Percentiles rank a stretch among this genome's conserved stretches.
These are phyloP conservation scores for Scaptomyza reducta DNA, from an alignment of 2,888 invertebrate species.

Conservation along the genomic window DNA sequence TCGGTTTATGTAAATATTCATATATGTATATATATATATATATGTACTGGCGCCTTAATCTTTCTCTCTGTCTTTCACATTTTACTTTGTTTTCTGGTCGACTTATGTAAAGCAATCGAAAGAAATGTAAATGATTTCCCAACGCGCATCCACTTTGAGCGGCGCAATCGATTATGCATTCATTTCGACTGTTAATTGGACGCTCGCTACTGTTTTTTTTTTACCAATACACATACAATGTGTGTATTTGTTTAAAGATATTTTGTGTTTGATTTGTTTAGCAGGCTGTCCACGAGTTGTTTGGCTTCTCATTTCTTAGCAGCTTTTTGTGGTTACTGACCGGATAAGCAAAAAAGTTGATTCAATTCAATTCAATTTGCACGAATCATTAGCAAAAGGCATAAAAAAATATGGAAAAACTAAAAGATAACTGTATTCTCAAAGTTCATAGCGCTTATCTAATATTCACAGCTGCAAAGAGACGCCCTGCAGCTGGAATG, in stretches of 20 bases:
- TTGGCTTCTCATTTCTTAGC: slow-evolving; percentile 16
- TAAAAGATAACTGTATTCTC: slow-evolving; percentile 4
- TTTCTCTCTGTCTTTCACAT: slow-evolving; percentile 31
- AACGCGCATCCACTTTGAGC: slow-evolving; percentile 40
- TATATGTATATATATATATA: neutral
- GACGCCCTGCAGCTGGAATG: slow-evolving; percentile 1
- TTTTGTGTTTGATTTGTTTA: slow-evolving; percentile 24
- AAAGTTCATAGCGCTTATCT: slow-evolving; percentile 48
- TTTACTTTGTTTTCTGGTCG: slow-evolving; percentile 3
- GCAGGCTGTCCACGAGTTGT: slow-evolving; percentile 14
- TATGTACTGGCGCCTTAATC: slow-evolving; percentile 26
- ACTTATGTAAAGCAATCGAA: slow-evolving; percentile 67
- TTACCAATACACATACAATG: neutral
- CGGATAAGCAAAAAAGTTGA: slow-evolving; percentile 4
- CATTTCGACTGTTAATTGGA: slow-evolving; percentile 54
- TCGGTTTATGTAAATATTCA: slow-evolving; percentile 65
- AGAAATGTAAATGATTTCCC: slow-evolving; percentile 63
- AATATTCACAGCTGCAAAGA: slow-evolving; percentile 37
- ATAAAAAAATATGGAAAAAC: neutral
- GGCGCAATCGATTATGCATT: slow-evolving; percentile 66
- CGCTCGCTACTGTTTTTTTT: slow-evolving; percentile 49
- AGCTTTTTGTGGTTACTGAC: slow-evolving; percentile 50
- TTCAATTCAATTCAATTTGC: slow-evolving; percentile 30
- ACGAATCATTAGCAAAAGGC: slow-evolving; percentile 48
- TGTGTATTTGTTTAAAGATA: slow-evolving; percentile 7